Evolutionary conservation across 2,888 invertebrate genomes (phyloP).

Genomic region (Leptinotarsa rubiginosa): DNA sequence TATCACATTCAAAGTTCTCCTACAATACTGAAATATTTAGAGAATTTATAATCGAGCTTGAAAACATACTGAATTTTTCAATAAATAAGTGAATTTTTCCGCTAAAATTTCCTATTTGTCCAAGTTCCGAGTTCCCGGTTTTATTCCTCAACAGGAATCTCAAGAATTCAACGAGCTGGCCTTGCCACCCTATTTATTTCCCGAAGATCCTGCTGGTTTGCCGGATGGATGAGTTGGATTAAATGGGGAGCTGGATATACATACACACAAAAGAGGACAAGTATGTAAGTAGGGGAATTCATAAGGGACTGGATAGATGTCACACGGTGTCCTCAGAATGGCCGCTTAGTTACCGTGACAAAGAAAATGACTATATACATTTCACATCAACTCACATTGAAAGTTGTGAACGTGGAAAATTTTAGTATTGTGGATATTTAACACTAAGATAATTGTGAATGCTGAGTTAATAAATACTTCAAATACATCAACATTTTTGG

Average conservation of each 20-base stretch:
- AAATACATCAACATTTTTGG: no score
- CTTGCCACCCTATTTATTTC: constrained; percentile 9
- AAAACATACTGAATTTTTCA: no score
- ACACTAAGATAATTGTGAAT: no score
- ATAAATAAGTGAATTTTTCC: no score
- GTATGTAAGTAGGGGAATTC: neutral
- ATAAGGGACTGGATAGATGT: neutral
- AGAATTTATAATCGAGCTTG: no score
- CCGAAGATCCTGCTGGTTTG: neutral
- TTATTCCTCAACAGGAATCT: neutral
- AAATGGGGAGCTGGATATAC: neutral
- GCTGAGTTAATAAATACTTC: no score
- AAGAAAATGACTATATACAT: neutral
- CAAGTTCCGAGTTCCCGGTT: neutral
- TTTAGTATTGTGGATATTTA: no score
- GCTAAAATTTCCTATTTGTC: neutral
- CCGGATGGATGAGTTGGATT: constrained; percentile 6
- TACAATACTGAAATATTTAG: no score
- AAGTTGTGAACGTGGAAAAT: neutral
- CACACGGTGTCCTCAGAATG: neutral
- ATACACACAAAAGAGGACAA: constrained; percentile 9
- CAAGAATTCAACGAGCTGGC: constrained; percentile 1
- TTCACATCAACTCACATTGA: neutral
- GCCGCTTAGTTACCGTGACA: neutral
- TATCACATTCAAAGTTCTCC: no score